Evolutionary conservation across 2,888 invertebrate genomes (phyloP).

Genomic region (Caenorhabditis sp.): DNA sequence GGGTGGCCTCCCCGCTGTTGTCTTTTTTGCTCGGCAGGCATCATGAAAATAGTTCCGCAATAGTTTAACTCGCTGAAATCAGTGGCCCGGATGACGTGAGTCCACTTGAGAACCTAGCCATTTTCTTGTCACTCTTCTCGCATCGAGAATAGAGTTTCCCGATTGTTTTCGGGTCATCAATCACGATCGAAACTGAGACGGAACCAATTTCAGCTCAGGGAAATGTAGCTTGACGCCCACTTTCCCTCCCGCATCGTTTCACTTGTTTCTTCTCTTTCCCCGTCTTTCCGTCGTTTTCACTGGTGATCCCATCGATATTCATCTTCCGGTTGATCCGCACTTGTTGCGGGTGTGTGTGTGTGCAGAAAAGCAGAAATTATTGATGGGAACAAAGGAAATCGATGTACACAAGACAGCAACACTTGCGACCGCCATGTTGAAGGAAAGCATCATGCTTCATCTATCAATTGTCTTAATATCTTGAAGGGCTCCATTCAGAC

Average conservation of each 20-base stretch:
- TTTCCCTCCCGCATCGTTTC: neutral
- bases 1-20: conserved; percentile 23
- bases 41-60: neutral
- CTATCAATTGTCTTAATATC: conserved; percentile 61
- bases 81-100: conserved; percentile 4
- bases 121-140: conserved; percentile 26
- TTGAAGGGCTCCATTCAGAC: conserved; percentile 23
- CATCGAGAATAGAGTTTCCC: neutral
- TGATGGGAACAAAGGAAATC: conserved; percentile 31
- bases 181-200: conserved; percentile 19
- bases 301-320: conserved; percentile 3
- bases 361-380: conserved; percentile 40
- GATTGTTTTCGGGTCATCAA: conserved; percentile 37
- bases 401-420: conserved; percentile 26
- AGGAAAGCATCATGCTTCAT: conserved; percentile 51
- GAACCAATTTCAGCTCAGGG: conserved; percentile 4
- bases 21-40: neutral
- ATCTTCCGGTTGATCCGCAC: conserved; percentile 5
- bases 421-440: conserved; percentile 42
- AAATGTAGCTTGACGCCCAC: conserved; percentile 15
- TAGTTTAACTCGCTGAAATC: neutral
- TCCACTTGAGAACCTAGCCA: conserved; percentile 23
- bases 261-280: neutral
- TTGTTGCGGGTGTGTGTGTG: conserved; percentile 21
- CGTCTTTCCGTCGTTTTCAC: neutral